phyloP scores from a whole-genome alignment of 1,140 invertebrate species.

The Mizuhopecten yessoensis region DNA sequence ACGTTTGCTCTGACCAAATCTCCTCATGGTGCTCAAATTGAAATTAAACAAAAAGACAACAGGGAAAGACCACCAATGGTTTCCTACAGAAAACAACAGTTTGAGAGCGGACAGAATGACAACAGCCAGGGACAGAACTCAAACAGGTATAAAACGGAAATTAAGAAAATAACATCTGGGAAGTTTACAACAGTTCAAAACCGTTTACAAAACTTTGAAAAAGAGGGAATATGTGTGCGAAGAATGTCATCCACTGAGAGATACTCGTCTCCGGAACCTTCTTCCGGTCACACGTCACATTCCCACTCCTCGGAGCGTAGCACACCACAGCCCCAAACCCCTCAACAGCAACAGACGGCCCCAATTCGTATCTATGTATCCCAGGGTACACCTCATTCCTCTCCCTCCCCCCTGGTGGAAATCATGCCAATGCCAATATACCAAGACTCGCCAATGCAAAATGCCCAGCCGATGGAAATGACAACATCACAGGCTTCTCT shows the following conservation, averaged over 20 bases:
- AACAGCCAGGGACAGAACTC: slow-evolving; percentile 57
- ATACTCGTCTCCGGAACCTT: slow-evolving; percentile 48
- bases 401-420: slow-evolving; percentile 71
- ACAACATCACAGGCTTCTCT: slow-evolving; percentile 48
- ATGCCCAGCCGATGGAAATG: slow-evolving; percentile 13
- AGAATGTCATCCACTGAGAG: slow-evolving; percentile 59
- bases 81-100: slow-evolving; percentile 76
- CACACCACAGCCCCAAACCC: slow-evolving; percentile 42
- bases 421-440: slow-evolving; percentile 70
- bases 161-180: slow-evolving; percentile 76
- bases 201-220: slow-evolving; percentile 76
- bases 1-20: slow-evolving; percentile 77
- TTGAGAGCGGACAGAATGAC: slow-evolving; percentile 74
- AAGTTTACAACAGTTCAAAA: slow-evolving; percentile 76
- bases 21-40: slow-evolving; percentile 71
- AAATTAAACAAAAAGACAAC: slow-evolving; percentile 67
- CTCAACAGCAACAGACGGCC: slow-evolving; percentile 59
- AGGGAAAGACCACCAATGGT: slow-evolving; percentile 66
- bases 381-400: slow-evolving; percentile 67
- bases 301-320: slow-evolving; percentile 11
- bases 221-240: slow-evolving; percentile 63
- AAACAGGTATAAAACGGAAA: slow-evolving; percentile 76
- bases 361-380: slow-evolving; percentile 78
- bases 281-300: not conserved
- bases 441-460: slow-evolving; percentile 45